Percentiles rank a stretch among this genome's conserved stretches.
phyloP scores from a whole-genome alignment of 35 echinoderm and acorn worm species.

The Ophiothrix spiculata region DNA sequence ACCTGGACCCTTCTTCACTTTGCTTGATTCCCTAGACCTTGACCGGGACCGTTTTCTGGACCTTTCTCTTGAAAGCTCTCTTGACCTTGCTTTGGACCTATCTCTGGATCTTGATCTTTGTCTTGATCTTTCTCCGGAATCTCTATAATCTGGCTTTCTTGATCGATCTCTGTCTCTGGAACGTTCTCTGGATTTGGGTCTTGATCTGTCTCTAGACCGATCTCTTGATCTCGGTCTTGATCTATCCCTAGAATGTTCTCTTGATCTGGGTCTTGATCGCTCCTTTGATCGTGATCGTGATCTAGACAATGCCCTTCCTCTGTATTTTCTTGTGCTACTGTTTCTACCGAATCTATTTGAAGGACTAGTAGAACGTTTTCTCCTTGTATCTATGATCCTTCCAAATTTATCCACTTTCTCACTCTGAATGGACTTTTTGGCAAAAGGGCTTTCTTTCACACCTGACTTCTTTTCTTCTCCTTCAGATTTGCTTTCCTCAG shows the following conservation, averaged over 20 bases:
- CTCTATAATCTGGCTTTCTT: too few relatives aligned
- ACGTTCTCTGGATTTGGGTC: background rate
- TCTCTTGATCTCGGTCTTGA: background rate
- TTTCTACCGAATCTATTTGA: background rate
- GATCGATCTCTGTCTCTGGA: background rate
- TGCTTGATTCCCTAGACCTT: background rate
- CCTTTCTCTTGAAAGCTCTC: background rate
- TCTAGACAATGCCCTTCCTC: background rate
- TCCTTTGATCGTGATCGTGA: background rate
- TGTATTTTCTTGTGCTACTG: background rate
- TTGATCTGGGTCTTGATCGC: background rate
- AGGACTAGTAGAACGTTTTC: background rate
- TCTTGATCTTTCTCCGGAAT: background rate
- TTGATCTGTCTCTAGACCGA: background rate
- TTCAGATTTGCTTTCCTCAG: too few relatives aligned
- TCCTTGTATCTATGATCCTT: background rate
- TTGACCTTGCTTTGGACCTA: background rate
- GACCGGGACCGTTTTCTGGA: background rate
- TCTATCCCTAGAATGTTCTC: background rate
- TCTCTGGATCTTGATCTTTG: background rate
- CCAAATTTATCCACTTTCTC: background rate
- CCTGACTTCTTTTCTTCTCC: background rate
- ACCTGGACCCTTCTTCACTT: background rate
- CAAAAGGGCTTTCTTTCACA: background rate
- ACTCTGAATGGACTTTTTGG: background rate